A percentile compares a stretch with the other conserved stretches of the same genome.
These are phyloP conservation scores for Colaptes auratus DNA, from an alignment of 2,113 vertebrate genomes.

Conservation along the genomic window DNA sequence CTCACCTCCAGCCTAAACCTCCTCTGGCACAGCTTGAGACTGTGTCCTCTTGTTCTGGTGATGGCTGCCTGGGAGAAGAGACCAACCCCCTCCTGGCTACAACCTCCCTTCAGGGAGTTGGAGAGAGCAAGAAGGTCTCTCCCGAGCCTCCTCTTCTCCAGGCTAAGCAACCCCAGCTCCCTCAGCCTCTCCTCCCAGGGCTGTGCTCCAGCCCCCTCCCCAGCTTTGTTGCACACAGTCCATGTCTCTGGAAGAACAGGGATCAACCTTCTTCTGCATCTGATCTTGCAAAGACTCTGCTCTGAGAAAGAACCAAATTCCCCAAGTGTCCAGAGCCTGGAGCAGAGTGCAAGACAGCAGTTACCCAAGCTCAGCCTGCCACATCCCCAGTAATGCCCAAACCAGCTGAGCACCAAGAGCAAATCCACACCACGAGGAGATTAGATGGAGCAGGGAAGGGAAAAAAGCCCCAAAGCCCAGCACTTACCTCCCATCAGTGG, in stretches of 20 bases:
- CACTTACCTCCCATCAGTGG: slow-evolving; percentile 87
- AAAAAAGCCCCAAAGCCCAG: neutral
- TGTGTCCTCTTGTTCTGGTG: no score
- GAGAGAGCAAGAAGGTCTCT: no score
- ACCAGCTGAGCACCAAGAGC: neutral
- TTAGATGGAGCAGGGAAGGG: neutral
- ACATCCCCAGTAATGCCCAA: neutral
- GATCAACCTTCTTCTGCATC: neutral
- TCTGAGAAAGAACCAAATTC: neutral
- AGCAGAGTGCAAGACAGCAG: neutral
- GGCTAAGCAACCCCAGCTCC: no score
- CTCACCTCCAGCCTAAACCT: no score
- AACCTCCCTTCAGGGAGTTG: no score
- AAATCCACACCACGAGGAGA: neutral
- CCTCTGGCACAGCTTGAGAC: no score
- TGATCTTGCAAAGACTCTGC: neutral
- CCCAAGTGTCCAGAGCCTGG: neutral
- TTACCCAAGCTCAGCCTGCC: neutral
- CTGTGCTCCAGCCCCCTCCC: no score
- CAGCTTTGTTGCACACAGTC: neutral
- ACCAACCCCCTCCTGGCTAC: no score
- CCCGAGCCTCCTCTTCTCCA: no score
- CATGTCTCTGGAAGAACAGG: slow-evolving; percentile 2
- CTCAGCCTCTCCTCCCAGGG: no score
- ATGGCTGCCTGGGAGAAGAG: no score